phyloP scores from a whole-genome alignment of 2,797 vertebrate genomes.

The Todus mexicanus region DNA sequence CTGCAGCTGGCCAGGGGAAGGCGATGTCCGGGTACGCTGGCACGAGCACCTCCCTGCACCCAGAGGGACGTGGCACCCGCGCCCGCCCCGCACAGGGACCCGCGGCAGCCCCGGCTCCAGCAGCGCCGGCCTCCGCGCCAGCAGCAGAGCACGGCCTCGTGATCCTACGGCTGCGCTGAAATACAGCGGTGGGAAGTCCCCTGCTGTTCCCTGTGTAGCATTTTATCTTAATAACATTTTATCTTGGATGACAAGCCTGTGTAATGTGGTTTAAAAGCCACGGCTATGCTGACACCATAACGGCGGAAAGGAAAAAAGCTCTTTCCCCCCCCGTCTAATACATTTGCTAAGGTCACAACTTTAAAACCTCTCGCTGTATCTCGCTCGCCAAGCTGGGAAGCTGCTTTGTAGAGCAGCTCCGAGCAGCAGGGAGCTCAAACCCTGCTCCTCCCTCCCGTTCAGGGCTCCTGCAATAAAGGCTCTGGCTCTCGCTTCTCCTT shows the following conservation, averaged over 20 bases:
- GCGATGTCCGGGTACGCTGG: background rate
- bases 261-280: constrained; percentile 78
- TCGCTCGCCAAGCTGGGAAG: background rate
- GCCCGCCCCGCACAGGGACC: background rate
- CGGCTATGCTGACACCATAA: constrained; percentile 37
- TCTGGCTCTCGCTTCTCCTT: background rate
- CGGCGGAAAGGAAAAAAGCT: background rate
- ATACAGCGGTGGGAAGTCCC: constrained; percentile 66
- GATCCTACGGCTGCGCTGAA: constrained; percentile 46
- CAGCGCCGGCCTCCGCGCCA: background rate
- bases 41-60: background rate
- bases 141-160: background rate
- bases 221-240: constrained; percentile 83
- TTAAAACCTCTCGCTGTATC: background rate
- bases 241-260: constrained; percentile 77
- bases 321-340: constrained; percentile 12
- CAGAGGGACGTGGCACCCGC: rapidly evolving
- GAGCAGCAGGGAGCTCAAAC: background rate
- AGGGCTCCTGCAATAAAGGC: background rate
- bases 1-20: background rate
- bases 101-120: rapidly evolving
- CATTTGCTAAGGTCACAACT: constrained; percentile 51
- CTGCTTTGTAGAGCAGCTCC: constrained; percentile 22
- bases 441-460: background rate
- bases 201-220: constrained; percentile 63